Conservation (phyloP, 2,797 vertebrate genomes). For the Phoebastria nigripes region DNA sequence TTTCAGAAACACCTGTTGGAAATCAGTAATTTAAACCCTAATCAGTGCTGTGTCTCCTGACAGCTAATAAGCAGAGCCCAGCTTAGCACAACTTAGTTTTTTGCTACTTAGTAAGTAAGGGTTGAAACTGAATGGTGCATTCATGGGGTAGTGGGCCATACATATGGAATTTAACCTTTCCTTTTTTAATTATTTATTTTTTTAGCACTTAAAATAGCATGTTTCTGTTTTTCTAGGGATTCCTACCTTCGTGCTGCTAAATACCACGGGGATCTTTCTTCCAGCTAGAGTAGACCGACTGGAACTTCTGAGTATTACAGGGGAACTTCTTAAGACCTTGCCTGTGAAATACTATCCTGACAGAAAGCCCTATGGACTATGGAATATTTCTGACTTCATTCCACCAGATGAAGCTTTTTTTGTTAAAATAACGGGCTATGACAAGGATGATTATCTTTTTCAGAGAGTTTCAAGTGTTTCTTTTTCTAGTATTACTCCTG, state of each 20-base stretch:
- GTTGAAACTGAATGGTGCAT: neutral
- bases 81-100: neutral
- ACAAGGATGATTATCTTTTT: conserved; percentile 87
- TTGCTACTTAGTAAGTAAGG: neutral
- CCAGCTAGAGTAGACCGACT: conserved; percentile 88
- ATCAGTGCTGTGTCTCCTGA: neutral
- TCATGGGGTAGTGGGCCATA: neutral
- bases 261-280: conserved; percentile 87
- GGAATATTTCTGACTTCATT: conserved; percentile 95
- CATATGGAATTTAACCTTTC: neutral
- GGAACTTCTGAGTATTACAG: conserved; percentile 87
- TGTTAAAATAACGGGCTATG: conserved; percentile 89
- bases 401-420: conserved; percentile 94
- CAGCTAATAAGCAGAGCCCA: neutral
- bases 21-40: neutral
- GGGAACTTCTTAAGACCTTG: conserved; percentile 85
- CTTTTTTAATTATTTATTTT: neutral
- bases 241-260: conserved; percentile 92
- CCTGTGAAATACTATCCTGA: conserved; percentile 89
- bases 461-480: conserved; percentile 96
- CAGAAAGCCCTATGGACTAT: conserved; percentile 85
- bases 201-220: neutral
- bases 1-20: neutral
- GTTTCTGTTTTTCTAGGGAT: conserved; percentile 80
- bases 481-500: conserved; percentile 90